Evolutionary conservation across 2,113 vertebrate genomes (phyloP).

Genomic region (Hymenochirus boettgeri): DNA sequence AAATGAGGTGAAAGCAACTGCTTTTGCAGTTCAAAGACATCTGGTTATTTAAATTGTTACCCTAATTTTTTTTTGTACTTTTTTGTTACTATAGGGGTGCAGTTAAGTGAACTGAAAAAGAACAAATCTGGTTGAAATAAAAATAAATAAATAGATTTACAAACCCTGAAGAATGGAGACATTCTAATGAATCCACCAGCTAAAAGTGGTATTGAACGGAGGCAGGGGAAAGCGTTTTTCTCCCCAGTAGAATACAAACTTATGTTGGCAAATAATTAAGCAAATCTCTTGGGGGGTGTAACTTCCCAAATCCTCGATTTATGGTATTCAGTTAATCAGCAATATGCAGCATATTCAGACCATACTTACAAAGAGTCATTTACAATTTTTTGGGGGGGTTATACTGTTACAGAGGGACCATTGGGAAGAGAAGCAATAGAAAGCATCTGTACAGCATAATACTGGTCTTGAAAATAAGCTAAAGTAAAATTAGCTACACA

Average conservation of each 20-base stretch:
- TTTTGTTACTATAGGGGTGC: slow-evolving; percentile 15
- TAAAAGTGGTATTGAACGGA: background rate
- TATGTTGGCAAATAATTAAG: slow-evolving; percentile 54
- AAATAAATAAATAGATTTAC: no score
- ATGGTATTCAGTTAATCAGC: slow-evolving; percentile 55
- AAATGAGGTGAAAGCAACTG: slow-evolving; percentile 1
- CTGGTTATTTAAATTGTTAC: slow-evolving; percentile 21
- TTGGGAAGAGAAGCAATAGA: slow-evolving; percentile 53
- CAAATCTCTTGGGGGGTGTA: slow-evolving; percentile 58
- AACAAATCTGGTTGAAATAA: no score
- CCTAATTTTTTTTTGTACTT: slow-evolving; percentile 35
- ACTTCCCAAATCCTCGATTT: slow-evolving; percentile 58
- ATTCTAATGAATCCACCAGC: slow-evolving; percentile 1
- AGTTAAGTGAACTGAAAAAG: background rate
- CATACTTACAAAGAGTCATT: slow-evolving; percentile 18
- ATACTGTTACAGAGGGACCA: slow-evolving; percentile 27
- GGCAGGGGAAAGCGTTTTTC: no score
- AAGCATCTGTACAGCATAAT: slow-evolving; percentile 61
- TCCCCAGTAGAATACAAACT: slow-evolving; percentile 19
- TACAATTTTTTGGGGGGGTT: slow-evolving; percentile 6
- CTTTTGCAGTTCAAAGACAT: slow-evolving; percentile 23
- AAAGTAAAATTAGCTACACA: slow-evolving; percentile 45
- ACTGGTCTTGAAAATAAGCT: slow-evolving; percentile 56
- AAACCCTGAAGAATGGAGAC: slow-evolving; percentile 15
- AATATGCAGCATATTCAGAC: slow-evolving; percentile 47